Base-by-base conservation (phyloP, 1,140 invertebrate species). In the Drosophila murphyi region DNA sequence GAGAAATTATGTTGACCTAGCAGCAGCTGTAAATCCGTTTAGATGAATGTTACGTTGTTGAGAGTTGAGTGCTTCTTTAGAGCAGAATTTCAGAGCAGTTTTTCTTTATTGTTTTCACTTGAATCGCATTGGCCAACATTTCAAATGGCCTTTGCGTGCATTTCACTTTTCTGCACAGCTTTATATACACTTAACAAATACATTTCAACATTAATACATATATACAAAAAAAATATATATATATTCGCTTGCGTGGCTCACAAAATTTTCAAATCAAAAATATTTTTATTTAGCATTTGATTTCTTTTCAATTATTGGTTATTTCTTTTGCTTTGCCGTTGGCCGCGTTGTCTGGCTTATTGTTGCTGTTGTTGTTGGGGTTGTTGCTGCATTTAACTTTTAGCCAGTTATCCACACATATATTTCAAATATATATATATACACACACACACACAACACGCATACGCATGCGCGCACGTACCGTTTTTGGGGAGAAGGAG, bases 401-500 rank as follows among this genome's bases (percentile, higher is more conserved):
- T 71, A 78, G 82, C 72, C 74, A 72, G 61, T 45, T 60, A 71
- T 57, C 59, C 34, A 72, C 55, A 55, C 43, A 62, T 8, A 71
- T 47, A 51, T 12, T 59, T 56, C 56, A 41, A 32, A 59, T 31
- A 32, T 10, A 43, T 6, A 39, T 47, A 73, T 20, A 12, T 12
- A 12, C 43, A 54, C 48, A 65, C 65, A 67, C 28, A 61, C 41
- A 39, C 39, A 57, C 47, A 52, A 74, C 55, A 89, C 67, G 68
- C 62, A 70, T 56, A 80, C 86, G 78, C 81, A 81, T 90, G 75
- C 86, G 86, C 85, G 75, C 85, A 89, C 85, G 85, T 89, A 89
- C 85, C 85, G 85, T 89, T 88, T 72, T 29, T 74, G 37, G 45
- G 28, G 45, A 37, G 68, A 54, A 54, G 34, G 20, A 76, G 68